Conservation (phyloP, 2,113 vertebrate species). For the Sapayoa aenigma region DNA sequence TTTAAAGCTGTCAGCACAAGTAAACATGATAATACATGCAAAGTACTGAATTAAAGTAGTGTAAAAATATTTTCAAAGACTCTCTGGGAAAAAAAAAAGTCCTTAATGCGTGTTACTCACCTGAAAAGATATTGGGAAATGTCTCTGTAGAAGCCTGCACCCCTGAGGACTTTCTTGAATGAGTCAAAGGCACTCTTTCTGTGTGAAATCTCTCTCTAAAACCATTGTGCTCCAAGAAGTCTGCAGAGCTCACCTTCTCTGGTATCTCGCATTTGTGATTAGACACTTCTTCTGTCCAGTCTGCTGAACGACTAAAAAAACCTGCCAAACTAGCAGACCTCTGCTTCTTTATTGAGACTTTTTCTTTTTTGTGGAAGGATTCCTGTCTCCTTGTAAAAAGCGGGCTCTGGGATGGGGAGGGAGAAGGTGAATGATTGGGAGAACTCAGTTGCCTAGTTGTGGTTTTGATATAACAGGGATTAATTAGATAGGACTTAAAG, state of each 20-base stretch:
- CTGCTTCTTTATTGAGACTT: constrained; percentile 65
- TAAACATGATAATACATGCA: neutral
- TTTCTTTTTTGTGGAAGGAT: constrained; percentile 64
- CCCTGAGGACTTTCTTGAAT: constrained; percentile 75
- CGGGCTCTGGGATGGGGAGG: constrained; percentile 88
- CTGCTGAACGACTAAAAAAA: constrained; percentile 85
- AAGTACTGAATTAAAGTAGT: neutral
- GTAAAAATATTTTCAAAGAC: neutral
- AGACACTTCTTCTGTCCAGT: constrained; percentile 87
- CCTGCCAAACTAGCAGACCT: constrained; percentile 75
- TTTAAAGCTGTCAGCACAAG: neutral
- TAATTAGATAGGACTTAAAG: constrained; percentile 84
- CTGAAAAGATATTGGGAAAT: constrained; percentile 90
- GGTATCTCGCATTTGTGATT: constrained; percentile 15
- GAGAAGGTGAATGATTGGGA: constrained; percentile 82
- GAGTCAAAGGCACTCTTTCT: constrained; percentile 73
- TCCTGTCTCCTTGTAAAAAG: constrained; percentile 75
- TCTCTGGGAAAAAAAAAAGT: neutral
- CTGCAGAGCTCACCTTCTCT: constrained; percentile 70
- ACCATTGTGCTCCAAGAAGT: constrained; percentile 71
- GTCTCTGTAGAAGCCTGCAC: constrained; percentile 77
- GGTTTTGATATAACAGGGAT: constrained; percentile 92
- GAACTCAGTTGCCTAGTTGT: constrained; percentile 94
- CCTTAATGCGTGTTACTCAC: constrained; percentile 71
- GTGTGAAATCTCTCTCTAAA: constrained; percentile 57